Evolutionary conservation across 1,140 invertebrate genomes (phyloP), one percentile per base, ranked within the genome.

Genomic region (Lasioglossum albipes): DNA sequence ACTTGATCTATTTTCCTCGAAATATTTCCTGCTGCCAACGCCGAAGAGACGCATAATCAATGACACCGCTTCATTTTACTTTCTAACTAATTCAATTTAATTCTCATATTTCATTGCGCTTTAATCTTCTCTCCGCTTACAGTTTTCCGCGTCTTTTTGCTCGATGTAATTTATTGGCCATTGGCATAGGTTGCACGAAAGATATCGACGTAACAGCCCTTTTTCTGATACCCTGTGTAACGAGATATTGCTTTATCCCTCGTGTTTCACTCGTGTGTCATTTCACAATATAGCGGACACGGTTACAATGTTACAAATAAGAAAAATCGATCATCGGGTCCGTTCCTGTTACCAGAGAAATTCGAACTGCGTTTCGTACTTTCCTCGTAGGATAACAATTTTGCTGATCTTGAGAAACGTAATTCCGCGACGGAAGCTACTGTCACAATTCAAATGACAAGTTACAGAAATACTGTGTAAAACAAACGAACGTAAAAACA

Each of bases 31-130:
- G 31, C n/a, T 22, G 13, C 62, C 20, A 66, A 54, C 22, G 27
- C 18, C 12, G 6, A 2, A 9, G 27, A 36, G 27, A 36, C 18
- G 45, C 36, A 75, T 75, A 75, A 67, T 67, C 49, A 64, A 27
- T 65, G 31, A 41, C 31, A 31, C 36, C 4, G 13, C n/a, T 42
- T 75, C 64, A 67, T 75, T 75, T 75, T 54, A 67, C 73, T 75
- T 75, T 66, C 27, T 75, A 75, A 75, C 49, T 67, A 45, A 57
- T 67, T 68, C 45, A n/a, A 16, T 66, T 75, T 75, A 67, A 75
- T 67, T 36, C 64, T 7, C 20, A 66, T 45, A 54, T 36, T 41
- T n/a, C 13, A n/a, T 64, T 36, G 16, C 20, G 5, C 22, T 67
- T 75, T 42, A 42, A 57, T 75, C 36, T 27, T 9, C 9, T 22